Conservation (phyloP, 2,113 vertebrate genomes). For the Aegotheles bennettii region DNA sequence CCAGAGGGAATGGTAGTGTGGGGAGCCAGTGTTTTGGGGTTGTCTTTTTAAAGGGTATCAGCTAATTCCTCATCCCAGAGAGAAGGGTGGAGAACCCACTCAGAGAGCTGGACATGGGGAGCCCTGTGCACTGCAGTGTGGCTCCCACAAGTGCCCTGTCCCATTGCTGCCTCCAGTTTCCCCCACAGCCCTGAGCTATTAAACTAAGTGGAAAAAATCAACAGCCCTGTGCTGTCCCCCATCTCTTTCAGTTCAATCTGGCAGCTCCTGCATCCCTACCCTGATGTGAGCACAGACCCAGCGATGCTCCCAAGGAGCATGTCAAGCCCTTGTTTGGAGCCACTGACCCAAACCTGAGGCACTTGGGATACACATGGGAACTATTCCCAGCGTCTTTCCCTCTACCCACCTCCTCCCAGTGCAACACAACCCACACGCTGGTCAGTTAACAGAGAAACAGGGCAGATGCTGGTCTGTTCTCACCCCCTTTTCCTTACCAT, state of each 20-base stretch:
- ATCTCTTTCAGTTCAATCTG: background rate
- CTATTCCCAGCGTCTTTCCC: background rate
- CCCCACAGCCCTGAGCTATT: background rate
- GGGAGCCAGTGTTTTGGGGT: background rate
- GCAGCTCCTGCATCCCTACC: background rate
- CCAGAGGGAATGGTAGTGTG: background rate
- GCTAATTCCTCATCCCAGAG: background rate
- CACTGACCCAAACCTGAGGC: background rate
- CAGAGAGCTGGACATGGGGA: fast-evolving
- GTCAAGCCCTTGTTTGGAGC: background rate
- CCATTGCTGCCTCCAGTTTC: background rate
- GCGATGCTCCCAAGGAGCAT: background rate
- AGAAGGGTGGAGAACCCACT: background rate
- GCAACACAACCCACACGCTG: background rate
- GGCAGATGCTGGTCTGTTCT: background rate
- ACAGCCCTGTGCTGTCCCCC: background rate
- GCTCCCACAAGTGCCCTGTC: background rate
- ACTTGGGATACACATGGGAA: background rate
- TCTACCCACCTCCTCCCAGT: background rate
- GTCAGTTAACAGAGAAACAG: background rate
- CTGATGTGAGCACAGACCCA: background rate
- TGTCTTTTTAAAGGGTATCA: background rate
- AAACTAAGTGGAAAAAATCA: background rate
- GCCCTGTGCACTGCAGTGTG: background rate
- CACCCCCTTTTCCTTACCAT: background rate